Base-by-base conservation (phyloP, 1,140 invertebrate species). In the Hypothenemus hampei region DNA sequence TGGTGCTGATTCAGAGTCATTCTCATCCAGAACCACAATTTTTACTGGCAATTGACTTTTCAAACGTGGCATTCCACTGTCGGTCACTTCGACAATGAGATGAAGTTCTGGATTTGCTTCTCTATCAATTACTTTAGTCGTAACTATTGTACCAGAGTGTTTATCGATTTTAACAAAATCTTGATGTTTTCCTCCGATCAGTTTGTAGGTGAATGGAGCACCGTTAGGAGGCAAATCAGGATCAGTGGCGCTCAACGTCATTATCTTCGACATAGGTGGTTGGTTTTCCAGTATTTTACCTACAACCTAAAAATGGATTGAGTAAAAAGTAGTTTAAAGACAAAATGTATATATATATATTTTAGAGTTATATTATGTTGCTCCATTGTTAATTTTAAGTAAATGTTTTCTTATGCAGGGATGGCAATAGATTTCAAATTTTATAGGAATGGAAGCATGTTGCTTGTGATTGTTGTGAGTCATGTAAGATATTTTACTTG, bases 191-290 rank as follows among this genome's bases (percentile, higher is more conserved):
- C 89, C 89, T 3, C 85, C 87, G 15, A 93, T 75, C 2, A 94
- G 71, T 41, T 74, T 74, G 65, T 92, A 97, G 0, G 78, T 84
- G 64, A 95, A 98, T 4, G 93, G 93, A 15, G 85, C 89, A 10
- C 89, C 91, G 68, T 95, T 95, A 7, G 89, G 89, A n/a, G 89
- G 85, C 10, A 94, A 69, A 75, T 97, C 93, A 1, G 86, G 84
- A 79, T 98, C 94, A 22, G 76, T 87, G 0, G 93, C 93, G 24
- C 80, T 79, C 4, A 98, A 69, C 0, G 84, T 87, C 78, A 93
- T 89, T 0, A 97, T 84, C 52, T 81, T 86, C 0, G 89, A 89
- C 50, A 85, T 87, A 3, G 85, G 77, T 0, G 89, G 87, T 72
- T 93, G 88, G 68, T 96, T 95, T 75, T 98, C 94, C 29, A 79